Evolutionary conservation across 2,797 vertebrate species (phyloP).

Genomic region (Falco cherrug): DNA sequence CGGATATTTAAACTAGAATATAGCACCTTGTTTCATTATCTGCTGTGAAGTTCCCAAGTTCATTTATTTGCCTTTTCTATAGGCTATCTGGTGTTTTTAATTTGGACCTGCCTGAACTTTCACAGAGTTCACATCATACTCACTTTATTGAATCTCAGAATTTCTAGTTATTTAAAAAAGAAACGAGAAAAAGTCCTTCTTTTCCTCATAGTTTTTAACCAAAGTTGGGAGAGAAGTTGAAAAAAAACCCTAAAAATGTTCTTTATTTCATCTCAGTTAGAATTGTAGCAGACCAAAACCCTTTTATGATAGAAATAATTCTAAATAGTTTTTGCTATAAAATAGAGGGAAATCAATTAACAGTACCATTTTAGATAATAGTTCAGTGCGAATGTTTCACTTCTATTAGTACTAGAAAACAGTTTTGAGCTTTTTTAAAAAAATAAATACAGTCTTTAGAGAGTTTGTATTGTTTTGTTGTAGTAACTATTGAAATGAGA

Average conservation of each 20-base stretch:
- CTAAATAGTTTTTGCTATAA: neutral
- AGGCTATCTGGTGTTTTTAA: neutral
- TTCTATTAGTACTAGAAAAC: neutral
- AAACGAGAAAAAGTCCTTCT: neutral
- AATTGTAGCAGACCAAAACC: neutral
- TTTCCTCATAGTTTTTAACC: neutral
- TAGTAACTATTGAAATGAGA: neutral
- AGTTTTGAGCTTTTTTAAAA: neutral
- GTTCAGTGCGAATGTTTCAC: neutral
- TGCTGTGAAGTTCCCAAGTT: neutral
- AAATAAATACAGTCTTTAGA: neutral
- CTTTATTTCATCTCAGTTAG: neutral
- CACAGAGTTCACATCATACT: neutral
- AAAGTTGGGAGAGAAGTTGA: neutral
- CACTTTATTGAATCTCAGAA: neutral
- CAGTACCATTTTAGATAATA: neutral
- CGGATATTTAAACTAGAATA: neutral
- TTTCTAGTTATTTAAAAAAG: neutral
- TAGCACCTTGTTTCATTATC: neutral
- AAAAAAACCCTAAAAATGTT: neutral
- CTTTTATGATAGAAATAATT: neutral
- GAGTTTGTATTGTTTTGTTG: neutral
- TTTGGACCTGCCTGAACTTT: neutral
- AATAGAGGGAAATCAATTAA: neutral
- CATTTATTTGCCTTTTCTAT: neutral